Evolutionary conservation across 1,140 invertebrate species (phyloP), one percentile per base, ranked within the genome.

Genomic region (Caenorhabditis briggsae): DNA sequence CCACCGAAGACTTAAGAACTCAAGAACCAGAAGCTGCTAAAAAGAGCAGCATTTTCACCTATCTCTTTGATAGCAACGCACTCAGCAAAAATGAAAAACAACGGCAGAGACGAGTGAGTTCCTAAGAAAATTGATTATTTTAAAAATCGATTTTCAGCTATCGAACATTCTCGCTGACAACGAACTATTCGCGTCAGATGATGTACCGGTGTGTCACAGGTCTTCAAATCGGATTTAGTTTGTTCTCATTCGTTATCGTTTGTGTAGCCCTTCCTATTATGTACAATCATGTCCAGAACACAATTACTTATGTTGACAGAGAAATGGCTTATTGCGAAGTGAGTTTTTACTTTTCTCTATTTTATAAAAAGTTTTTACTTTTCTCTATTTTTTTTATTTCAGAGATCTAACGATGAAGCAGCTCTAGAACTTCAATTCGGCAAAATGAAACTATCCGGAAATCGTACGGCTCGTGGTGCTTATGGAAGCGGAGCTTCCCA

Each of bases 291-390:
- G 89, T 92, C 56, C 91, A 92, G 74, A 90, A 87, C 48, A 92
- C 91, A 14, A 88, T 92, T 23, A 87, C 91, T 55, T 92, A 92
- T 89, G 91, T 91, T 16, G 89, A 92, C 12, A 84, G 87, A 56
- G 90, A 92, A 83, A 92, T 92, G 91, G 65, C 61, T 70, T 92
- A 90, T 87, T 92, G 91, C 85, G 91, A 92, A 84, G 90, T 90
- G 33, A 61, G 85, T 43, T 82, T 55, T 16, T 11, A 41, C 50
- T 16, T 85, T 86, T 41, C n/a, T n/a, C n/a, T n/a, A n/a, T n/a
- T n/a, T n/a, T n/a, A n/a, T n/a, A n/a, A n/a, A n/a, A n/a, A n/a
- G n/a, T n/a, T 53, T 58, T 23, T 50, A 1, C 25, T 8, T 50
- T 55, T 12, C 8, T 2, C 9, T 83, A 12, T 46, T 41, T 58